Evolutionary conservation across 2,113 vertebrate species (phyloP), one percentile per base, ranked within the genome.

Genomic region (Antechinus stuartii): DNA sequence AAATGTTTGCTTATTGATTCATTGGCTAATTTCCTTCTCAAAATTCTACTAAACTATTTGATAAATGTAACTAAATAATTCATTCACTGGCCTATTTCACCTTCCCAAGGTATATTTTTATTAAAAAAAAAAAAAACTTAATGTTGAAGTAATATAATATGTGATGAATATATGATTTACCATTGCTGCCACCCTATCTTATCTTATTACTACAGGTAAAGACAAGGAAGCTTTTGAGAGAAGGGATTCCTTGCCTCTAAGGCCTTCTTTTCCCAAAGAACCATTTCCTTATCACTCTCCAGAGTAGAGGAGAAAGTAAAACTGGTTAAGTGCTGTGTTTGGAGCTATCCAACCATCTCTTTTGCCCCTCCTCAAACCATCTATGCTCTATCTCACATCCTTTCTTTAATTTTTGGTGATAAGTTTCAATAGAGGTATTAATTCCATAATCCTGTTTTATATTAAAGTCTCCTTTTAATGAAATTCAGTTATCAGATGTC

Each of bases 381-480:
- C 61, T 95, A 54, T 12, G 19, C 1, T 76, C 35, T 9, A 89
- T 27, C 91, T 95, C 91, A 89, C 55, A 89, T 2, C n/a, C 7
- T 27, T 93, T 96, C 93, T 93, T 93, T 94, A 95, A 55, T 24
- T 93, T 91, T 89, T 68, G 26, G 96, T 94, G 56, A 92, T n/a
- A 49, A 49, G 19, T 91, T 95, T 89, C 68, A 93, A 68, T 76
- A 47, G 92, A 49, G 26, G n/a, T 47, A 91, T 84, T 94, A 57
- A 94, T 57, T 94, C 54, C 68, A 94, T 68, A 84, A 95, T 46
- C 91, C 95, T 10, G 95, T 90, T 89, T 93, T 92, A 76, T 91
- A 94, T 84, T 94, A 93, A 97, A 95, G 84, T 96, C 54, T 54
- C 46, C 52, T 95, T 95, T 97, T 57, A 89, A 57, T 90, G 49